phyloP scores from a whole-genome alignment of 2,888 invertebrate species.

The Villa cingulata region DNA sequence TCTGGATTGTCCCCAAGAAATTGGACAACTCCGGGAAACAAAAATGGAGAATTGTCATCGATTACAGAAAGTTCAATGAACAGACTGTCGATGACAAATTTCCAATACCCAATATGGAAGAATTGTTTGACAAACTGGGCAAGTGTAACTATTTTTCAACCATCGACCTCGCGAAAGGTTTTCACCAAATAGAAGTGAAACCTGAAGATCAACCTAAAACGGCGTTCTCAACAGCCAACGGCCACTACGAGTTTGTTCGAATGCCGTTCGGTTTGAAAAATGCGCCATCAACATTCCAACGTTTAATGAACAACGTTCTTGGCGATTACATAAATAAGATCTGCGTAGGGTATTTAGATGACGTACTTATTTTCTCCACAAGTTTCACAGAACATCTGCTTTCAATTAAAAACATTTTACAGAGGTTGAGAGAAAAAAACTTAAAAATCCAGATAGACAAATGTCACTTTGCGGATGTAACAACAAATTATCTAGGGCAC shows the following conservation, averaged over 20 bases:
- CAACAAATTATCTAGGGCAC: conserved; percentile 13
- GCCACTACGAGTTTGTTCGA: not conserved
- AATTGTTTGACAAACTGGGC: conserved; percentile 18
- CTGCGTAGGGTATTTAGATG: conserved; percentile 20
- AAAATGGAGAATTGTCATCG: conserved; percentile 5
- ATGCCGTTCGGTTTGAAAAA: not conserved
- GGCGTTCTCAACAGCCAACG: not conserved
- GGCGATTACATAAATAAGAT: conserved; percentile 5
- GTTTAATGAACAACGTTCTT: conserved; percentile 22
- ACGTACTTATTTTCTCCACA: conserved; percentile 16
- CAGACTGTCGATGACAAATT: too few species aligned
- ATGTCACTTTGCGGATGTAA: conserved; percentile 16
- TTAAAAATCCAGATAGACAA: conserved; percentile 18
- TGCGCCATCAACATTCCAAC: conserved; percentile 24
- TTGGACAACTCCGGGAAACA: conserved; percentile 7
- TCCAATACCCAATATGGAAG: conserved; percentile 15
- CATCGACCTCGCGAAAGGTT: conserved; percentile 17
- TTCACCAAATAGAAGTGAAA: not conserved
- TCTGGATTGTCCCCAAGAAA: conserved; percentile 14
- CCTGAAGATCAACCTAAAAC: not conserved
- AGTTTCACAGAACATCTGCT: conserved; percentile 17
- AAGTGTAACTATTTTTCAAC: conserved; percentile 15
- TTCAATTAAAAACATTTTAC: conserved; percentile 14
- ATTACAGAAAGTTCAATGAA: too few species aligned
- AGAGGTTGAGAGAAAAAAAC: conserved; percentile 12